Conservation (phyloP, 2,888 invertebrate species). For the Pristionchus entomophagus region DNA sequence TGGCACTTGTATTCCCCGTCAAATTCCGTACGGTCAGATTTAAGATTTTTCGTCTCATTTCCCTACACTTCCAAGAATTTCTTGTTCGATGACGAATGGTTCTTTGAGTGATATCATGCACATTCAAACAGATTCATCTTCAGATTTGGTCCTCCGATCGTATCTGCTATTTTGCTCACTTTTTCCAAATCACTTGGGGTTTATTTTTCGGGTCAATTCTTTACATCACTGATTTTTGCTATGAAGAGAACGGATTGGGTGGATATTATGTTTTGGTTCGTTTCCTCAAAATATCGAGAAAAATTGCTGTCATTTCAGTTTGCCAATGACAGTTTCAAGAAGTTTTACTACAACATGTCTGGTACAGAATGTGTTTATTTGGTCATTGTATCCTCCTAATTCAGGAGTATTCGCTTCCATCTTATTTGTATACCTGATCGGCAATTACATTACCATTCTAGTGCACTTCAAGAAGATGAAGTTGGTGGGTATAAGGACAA, state of each 20-base stretch:
- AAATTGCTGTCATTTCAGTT: background rate
- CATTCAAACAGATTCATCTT: background rate
- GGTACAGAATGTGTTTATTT: background rate
- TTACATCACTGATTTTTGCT: background rate
- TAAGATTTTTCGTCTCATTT: background rate
- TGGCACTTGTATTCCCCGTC: background rate
- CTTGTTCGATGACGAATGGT: no score
- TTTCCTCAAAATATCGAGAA: background rate
- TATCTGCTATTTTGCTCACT: constrained; percentile 11
- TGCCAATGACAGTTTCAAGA: background rate
- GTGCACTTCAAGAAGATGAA: constrained; percentile 28
- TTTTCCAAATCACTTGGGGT: background rate
- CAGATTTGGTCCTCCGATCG: background rate
- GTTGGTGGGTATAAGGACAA: background rate
- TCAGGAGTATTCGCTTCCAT: background rate
- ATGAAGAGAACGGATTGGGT: constrained; percentile 19
- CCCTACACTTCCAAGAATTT: no score
- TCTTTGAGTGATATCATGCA: no score
- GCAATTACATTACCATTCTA: background rate
- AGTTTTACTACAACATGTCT: constrained; percentile 23
- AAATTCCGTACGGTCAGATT: background rate
- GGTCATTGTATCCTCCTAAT: background rate
- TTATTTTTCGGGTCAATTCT: background rate
- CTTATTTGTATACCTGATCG: constrained; percentile 1
- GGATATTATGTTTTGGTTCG: background rate